Conservation (phyloP, 2,113 vertebrate genomes). For the Laticauda colubrina region DNA sequence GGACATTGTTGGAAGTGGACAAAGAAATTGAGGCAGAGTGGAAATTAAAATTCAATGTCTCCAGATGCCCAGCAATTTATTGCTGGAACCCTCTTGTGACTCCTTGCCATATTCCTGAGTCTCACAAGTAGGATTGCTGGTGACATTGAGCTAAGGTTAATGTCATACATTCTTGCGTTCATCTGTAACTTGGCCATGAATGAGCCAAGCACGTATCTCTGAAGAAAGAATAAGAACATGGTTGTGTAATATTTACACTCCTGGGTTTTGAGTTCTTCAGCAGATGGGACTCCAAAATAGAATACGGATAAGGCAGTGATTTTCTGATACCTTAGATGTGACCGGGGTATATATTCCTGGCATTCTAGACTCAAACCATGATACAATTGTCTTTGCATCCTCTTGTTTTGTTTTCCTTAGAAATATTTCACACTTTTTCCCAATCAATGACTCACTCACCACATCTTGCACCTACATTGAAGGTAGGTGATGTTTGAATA, state of each 20-base stretch:
- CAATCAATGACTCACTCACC: not conserved
- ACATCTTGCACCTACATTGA: not conserved
- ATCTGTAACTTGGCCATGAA: not conserved
- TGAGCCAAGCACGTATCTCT: not conserved
- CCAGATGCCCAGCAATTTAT: not conserved
- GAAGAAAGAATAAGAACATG: not conserved
- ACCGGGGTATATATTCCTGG: not conserved
- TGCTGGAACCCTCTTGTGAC: not conserved
- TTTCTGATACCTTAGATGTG: not conserved
- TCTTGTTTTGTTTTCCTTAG: not conserved
- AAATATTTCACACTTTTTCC: not conserved
- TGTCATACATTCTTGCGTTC: not conserved
- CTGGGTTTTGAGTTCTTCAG: not conserved
- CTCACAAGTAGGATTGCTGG: not conserved
- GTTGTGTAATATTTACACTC: not conserved
- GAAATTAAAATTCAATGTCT: not conserved
- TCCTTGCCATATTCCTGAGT: not conserved
- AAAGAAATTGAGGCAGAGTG: not conserved
- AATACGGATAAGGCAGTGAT: not conserved
- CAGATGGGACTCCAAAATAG: not conserved
- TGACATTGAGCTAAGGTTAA: not conserved
- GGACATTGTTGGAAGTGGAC: not conserved
- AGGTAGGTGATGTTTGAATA: not conserved
- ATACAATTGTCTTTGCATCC: not conserved
- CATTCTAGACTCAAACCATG: not conserved